These are phyloP conservation scores for Rhogogaster chlorosoma DNA, from an alignment of 2,888 invertebrate genomes.

Conservation along the genomic window DNA sequence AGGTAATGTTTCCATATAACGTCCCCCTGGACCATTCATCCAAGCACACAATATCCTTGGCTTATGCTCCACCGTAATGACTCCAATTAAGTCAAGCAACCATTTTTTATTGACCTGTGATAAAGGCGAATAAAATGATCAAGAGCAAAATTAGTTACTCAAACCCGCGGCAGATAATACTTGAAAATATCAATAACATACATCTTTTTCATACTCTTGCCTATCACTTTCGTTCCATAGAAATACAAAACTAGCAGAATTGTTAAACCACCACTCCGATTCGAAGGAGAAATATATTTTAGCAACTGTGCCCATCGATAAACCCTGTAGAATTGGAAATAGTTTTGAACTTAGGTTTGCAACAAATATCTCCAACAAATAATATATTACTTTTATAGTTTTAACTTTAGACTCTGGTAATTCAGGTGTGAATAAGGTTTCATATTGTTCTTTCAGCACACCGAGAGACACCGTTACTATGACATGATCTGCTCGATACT, in stretches of 20 bases:
- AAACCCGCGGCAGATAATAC: background rate
- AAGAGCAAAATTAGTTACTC: too few species aligned
- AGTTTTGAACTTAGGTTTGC: constrained; percentile 45
- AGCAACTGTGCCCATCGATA: constrained; percentile 84
- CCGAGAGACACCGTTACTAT: constrained; percentile 86
- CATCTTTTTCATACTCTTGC: constrained; percentile 61
- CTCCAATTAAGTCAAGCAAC: constrained; percentile 83
- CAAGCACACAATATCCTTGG: constrained; percentile 83
- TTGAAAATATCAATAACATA: constrained; percentile 53
- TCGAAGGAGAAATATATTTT: constrained; percentile 85
- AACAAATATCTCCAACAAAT: constrained; percentile 25
- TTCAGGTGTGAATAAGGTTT: constrained; percentile 80
- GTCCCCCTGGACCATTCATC: constrained; percentile 82
- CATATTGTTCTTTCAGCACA: constrained; percentile 82
- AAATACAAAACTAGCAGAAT: constrained; percentile 80
- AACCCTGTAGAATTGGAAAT: constrained; percentile 70
- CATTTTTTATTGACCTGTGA: constrained; percentile 78
- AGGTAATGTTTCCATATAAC: constrained; percentile 81
- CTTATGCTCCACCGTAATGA: constrained; percentile 82
- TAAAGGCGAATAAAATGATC: constrained; percentile 8
- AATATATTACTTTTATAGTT: constrained; percentile 77
- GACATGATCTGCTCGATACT: constrained; percentile 82
- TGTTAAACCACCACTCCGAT: constrained; percentile 83
- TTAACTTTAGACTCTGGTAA: constrained; percentile 80
- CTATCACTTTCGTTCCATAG: constrained; percentile 81